Evolutionary conservation across 2,888 invertebrate genomes (phyloP), one percentile per base, ranked within the genome.

Genomic region (Crioceris asparagi): DNA sequence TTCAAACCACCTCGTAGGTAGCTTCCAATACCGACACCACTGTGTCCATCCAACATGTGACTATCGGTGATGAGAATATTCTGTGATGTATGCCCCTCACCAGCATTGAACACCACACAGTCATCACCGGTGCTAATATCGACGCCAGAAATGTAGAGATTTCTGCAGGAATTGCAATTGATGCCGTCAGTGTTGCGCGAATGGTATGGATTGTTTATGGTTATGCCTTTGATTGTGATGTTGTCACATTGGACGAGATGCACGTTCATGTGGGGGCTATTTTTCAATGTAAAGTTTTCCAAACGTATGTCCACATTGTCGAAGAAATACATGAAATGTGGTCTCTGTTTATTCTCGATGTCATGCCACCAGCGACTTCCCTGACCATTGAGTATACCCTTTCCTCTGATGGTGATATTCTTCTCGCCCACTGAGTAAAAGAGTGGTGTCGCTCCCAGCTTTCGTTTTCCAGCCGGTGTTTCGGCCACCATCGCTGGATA

Each of bases 161-260:
- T 27, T 3, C 7, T 27, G 4, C 12, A 12, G 5, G 27, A 27
- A 14, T 14, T 5, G 4, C 12, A 5, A 7, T 27, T 27, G 27
- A 27, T 27, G 4, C 27, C 27, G 7, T 27, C 27, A 11, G 27
- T 27, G 27, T 27, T 27, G n/a, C n/a, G n/a, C n/a, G n/a, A n/a
- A n/a, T 27, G 8, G 11, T 27, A 27, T 6, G 27, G 27, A 27
- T 27, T 27, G 4, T 15, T 12, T 5, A 27, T 27, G 14, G 14
- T 4, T 5, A 27, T 27, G 5, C 27, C 27, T 14, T 27, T 15
- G 12, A 27, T 11, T 2, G 15, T 15, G 12, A 27, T 27, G 7
- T 2, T 5, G 27, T 27, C 15, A 27, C 14, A 27, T 4, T 2
- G 15, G 15, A 27, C 4, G 27, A 27, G 12, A 12, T 27, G 12